Evolutionary conservation across 2,113 vertebrate genomes (phyloP).

Genomic region (Tachysurus fulvidraco): DNA sequence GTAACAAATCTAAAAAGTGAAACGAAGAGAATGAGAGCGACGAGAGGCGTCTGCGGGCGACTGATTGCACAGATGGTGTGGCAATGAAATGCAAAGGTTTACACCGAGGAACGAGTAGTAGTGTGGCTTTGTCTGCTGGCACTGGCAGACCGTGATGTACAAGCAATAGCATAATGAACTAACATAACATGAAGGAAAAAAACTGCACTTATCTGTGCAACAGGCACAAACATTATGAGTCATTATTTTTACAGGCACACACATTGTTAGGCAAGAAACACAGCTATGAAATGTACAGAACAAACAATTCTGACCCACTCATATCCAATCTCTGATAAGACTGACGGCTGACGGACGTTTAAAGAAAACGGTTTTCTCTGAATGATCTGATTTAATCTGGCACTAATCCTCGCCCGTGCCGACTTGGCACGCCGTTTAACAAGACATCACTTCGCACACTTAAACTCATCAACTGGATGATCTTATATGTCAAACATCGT

Average conservation of each 20-base stretch:
- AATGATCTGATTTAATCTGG: background rate
- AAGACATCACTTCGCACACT: background rate
- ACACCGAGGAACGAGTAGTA: constrained; percentile 47
- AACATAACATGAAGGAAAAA: constrained; percentile 32
- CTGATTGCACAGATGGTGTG: constrained; percentile 54
- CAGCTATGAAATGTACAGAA: constrained; percentile 27
- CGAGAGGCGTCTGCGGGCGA: constrained; percentile 20
- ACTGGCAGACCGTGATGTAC: constrained; percentile 28
- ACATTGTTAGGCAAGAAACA: constrained; percentile 26
- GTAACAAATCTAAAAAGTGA: background rate
- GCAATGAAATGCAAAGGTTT: constrained; percentile 51
- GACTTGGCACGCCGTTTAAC: background rate
- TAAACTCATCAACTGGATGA: constrained; percentile 1
- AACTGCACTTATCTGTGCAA: constrained; percentile 37
- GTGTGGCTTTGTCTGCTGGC: constrained; percentile 36
- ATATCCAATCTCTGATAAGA: background rate
- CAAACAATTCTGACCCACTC: constrained; percentile 33
- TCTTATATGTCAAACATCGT: background rate
- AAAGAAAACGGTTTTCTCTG: background rate
- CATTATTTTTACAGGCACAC: constrained; percentile 42
- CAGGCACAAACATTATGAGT: constrained; percentile 49
- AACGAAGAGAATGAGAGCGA: background rate
- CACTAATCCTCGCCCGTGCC: background rate
- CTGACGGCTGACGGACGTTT: background rate
- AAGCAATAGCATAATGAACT: constrained; percentile 26